These are phyloP conservation scores for Arizona elegans DNA, from an alignment of 2,113 vertebrate genomes.

Conservation along the genomic window DNA sequence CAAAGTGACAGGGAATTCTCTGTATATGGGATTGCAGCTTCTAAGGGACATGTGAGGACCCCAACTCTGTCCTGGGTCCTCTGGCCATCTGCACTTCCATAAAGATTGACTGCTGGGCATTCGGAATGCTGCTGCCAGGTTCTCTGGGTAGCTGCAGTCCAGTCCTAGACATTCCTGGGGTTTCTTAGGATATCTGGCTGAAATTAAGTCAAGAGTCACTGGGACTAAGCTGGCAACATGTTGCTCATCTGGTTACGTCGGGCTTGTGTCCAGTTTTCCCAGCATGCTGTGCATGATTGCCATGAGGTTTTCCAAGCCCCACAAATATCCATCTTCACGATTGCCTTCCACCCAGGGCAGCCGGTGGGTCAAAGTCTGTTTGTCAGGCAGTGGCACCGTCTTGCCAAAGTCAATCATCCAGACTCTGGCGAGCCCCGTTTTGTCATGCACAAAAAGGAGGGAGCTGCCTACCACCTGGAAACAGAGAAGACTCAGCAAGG, in stretches of 20 bases:
- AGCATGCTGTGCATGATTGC: slow-evolving; percentile 73
- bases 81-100: no score
- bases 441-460: slow-evolving; percentile 86
- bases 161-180: neutral
- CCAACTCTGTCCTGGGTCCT: neutral
- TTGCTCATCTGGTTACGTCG: neutral
- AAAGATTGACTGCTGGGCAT: neutral
- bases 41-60: no score
- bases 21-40: neutral
- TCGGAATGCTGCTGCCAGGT: neutral
- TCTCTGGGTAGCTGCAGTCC: no score
- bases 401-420: slow-evolving; percentile 97
- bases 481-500: neutral
- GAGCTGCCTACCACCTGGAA: slow-evolving; percentile 87
- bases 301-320: slow-evolving; percentile 88
- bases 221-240: no score
- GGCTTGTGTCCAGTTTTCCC: slow-evolving; percentile 1
- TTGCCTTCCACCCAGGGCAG: slow-evolving; percentile 87
- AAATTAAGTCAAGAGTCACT: neutral
- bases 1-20: neutral
- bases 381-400: slow-evolving; percentile 74
- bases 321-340: slow-evolving; percentile 87
- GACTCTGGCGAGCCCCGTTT: slow-evolving; percentile 77
- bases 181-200: slow-evolving; percentile 21
- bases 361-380: slow-evolving; percentile 79